phyloP scores from a whole-genome alignment of 2,113 vertebrate genomes.

The Xyrauchen texanus region DNA sequence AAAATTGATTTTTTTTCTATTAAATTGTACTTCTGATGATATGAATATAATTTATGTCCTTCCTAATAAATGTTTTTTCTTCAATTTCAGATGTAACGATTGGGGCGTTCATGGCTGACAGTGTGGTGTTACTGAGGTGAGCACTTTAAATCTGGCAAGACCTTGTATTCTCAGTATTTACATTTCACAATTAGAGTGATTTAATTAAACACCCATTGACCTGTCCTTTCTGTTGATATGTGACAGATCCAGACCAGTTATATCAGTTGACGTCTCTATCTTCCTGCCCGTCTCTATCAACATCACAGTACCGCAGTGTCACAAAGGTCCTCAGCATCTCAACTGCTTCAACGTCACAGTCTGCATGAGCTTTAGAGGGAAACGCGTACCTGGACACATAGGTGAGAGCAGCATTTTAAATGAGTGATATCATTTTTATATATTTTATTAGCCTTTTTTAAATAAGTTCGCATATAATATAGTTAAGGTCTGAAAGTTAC shows the following conservation, averaged over 20 bases:
- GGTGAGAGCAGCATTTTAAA: constrained; percentile 73
- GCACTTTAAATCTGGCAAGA: constrained; percentile 37
- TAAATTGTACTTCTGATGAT: too few relatives aligned
- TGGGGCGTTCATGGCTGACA: constrained; percentile 93
- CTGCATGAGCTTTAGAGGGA: constrained; percentile 88
- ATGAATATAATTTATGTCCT: too few relatives aligned
- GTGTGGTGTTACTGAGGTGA: constrained; percentile 92
- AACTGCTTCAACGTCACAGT: constrained; percentile 88
- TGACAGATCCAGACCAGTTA: constrained; percentile 86
- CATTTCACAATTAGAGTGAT: too few relatives aligned
- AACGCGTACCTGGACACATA: constrained; percentile 86
- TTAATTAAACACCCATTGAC: too few relatives aligned
- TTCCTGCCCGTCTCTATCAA: constrained; percentile 91
- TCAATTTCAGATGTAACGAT: constrained; percentile 88
- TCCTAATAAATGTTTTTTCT: neutral
- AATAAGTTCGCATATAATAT: too few relatives aligned
- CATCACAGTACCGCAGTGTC: constrained; percentile 92
- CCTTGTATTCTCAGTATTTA: too few relatives aligned
- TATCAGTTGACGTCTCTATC: constrained; percentile 87
- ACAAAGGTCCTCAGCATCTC: constrained; percentile 83
- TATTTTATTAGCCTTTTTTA: too few relatives aligned
- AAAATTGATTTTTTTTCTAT: too few relatives aligned
- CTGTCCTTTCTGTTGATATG: neutral
- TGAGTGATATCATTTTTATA: too few relatives aligned
- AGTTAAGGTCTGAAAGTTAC: too few relatives aligned